phyloP scores from a whole-genome alignment of 2,888 invertebrate genomes.

The Heliconius charithonia region DNA sequence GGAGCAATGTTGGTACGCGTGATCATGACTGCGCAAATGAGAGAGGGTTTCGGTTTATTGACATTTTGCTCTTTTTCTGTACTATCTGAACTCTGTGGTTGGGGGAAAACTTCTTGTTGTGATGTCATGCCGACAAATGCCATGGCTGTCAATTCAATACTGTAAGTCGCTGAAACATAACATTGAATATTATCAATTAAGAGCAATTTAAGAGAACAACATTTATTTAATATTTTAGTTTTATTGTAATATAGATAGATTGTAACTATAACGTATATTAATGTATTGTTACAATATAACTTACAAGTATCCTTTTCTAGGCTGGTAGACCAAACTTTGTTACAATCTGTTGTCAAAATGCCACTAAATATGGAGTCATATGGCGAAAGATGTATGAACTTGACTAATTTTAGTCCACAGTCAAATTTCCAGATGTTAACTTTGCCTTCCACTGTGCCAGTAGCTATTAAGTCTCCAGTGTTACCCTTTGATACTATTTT shows the following conservation, averaged over 20 bases:
- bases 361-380: conserved; percentile 81
- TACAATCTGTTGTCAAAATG: conserved; percentile 70
- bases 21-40: conserved; percentile 73
- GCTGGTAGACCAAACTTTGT: conserved; percentile 78
- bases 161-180: conserved; percentile 66
- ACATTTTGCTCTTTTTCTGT: conserved; percentile 67
- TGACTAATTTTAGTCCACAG: conserved; percentile 88
- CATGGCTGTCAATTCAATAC: conserved; percentile 77
- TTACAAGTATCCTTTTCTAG: conserved; percentile 78
- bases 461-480: conserved; percentile 83
- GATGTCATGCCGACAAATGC: conserved; percentile 75
- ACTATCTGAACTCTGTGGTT: conserved; percentile 64
- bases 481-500: conserved; percentile 85
- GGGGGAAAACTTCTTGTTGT: conserved; percentile 67
- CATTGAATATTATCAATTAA: neutral
- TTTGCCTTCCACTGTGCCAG: conserved; percentile 85
- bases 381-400: conserved; percentile 82
- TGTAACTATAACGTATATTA: neutral
- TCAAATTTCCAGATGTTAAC: conserved; percentile 93
- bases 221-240: neutral
- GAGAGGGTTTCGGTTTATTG: conserved; percentile 70
- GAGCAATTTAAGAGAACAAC: neutral
- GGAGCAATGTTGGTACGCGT: conserved; percentile 64
- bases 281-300: conserved; percentile 49
- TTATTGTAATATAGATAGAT: no score